Evolutionary conservation across 2,113 vertebrate species (phyloP).

Genomic region (Protobothrops mucrosquamatus): DNA sequence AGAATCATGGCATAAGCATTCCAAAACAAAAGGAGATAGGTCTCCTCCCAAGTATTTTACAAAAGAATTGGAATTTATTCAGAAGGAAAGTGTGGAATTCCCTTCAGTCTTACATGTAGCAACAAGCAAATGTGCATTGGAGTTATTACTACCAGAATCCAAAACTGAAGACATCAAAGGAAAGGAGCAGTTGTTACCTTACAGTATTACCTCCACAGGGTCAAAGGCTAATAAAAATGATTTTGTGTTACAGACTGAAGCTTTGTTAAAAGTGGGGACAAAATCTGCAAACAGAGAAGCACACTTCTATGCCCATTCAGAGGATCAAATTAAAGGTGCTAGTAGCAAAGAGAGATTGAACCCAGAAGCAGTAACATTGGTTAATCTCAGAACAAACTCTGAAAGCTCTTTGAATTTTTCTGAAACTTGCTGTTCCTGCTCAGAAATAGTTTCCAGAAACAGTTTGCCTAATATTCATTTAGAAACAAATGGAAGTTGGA

Average conservation of each 20-base stretch:
- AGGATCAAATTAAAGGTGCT: background rate
- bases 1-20: background rate
- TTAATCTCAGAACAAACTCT: conserved; percentile 59
- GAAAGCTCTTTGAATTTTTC: conserved; percentile 54
- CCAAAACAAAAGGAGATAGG: conserved; percentile 17
- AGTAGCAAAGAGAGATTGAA: background rate
- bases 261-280: conserved; percentile 15
- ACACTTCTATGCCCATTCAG: background rate
- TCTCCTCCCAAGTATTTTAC: background rate
- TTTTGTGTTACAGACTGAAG: conserved; percentile 14
- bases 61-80: background rate
- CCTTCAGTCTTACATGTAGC: conserved; percentile 31
- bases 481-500: conserved; percentile 38
- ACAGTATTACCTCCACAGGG: background rate
- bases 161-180: background rate
- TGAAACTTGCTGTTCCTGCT: background rate
- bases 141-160: background rate
- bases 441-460: conserved; percentile 43
- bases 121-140: conserved; percentile 5
- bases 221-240: background rate
- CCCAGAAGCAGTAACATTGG: background rate
- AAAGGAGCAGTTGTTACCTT: conserved; percentile 15
- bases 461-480: conserved; percentile 66
- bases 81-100: conserved; percentile 9
- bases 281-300: background rate